Percentiles rank a stretch among this genome's conserved stretches.
phyloP scores from a whole-genome alignment of 2,797 vertebrate genomes.

The Epinephelus coioides region DNA sequence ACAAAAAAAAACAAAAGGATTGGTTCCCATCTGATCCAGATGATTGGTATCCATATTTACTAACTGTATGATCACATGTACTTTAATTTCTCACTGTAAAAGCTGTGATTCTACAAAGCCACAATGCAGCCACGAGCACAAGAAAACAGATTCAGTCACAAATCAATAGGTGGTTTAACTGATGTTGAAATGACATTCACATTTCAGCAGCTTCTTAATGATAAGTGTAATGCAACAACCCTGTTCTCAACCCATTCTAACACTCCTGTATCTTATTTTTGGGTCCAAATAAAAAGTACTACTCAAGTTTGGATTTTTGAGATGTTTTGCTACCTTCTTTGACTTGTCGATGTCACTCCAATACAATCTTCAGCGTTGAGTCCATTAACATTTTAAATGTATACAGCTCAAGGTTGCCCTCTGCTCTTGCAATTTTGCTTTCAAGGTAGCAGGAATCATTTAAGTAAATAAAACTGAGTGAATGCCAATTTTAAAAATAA shows the following conservation, averaged over 20 bases:
- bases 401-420: background rate
- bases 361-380: background rate
- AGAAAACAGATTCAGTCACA: background rate
- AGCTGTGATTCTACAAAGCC: background rate
- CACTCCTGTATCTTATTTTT: background rate
- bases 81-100: background rate
- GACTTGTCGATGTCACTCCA: background rate
- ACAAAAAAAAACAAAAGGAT: background rate
- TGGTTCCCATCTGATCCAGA: background rate
- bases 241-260: background rate
- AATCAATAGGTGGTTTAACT: background rate
- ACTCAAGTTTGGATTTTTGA: background rate
- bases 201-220: background rate
- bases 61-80: background rate
- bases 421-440: background rate
- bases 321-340: background rate
- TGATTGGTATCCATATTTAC: background rate
- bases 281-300: background rate
- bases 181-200: background rate
- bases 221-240: background rate
- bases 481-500: slow-evolving; percentile 3
- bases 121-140: background rate
- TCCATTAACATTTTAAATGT: background rate
- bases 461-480: background rate
- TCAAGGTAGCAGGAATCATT: background rate